Base-by-base conservation (phyloP, 2,888 invertebrate species). In the Leptinotarsa haldemani region DNA sequence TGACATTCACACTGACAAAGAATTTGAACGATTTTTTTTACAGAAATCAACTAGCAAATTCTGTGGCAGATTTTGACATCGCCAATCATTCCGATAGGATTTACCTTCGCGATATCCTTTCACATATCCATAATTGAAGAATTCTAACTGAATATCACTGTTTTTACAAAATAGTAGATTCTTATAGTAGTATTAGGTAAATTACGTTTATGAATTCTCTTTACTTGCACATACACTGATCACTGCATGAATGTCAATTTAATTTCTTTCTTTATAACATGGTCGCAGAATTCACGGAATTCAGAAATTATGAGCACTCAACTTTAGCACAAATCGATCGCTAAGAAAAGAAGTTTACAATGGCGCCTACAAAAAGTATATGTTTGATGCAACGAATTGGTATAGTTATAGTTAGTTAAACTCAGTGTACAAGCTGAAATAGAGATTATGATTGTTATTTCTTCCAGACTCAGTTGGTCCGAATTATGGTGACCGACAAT, bases 171-270 rank as follows among this genome's bases (percentile, higher is more conserved):
- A 25, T n/a, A 61, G 25, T 61, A 61, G 25, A 30, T 18, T 25
- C 16, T 61, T 61, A 9, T 16, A 40, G n/a, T 7, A 18, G 12
- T 61, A 56, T 40, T 61, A 30, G 16, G 18, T 30, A 61, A 61
- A 30, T 40, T 40, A 40, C 40, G 20, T 56, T 5, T 61, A 25
- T 9, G 0, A 61, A 61, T 61, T 61, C 25, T 40, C 30, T 80
- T 80, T 79, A 80, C 85, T 84, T 84, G 83, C 83, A 85, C 83
- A 83, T 84, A 83, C 84, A 84, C 83, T 83, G 79, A 80, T 79
- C 79, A 81, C 76, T 71, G 78, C 80, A 77, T 76, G 80, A 80
- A 74, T 70, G 70, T 70, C 70, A 70, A 74, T 61, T 25, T 61
- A 40, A 61, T 40, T 61, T 20, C 18, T 40, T 61, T 20, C 18